Base-by-base conservation (phyloP, 2,797 vertebrate species). In the Squalus acanthias region DNA sequence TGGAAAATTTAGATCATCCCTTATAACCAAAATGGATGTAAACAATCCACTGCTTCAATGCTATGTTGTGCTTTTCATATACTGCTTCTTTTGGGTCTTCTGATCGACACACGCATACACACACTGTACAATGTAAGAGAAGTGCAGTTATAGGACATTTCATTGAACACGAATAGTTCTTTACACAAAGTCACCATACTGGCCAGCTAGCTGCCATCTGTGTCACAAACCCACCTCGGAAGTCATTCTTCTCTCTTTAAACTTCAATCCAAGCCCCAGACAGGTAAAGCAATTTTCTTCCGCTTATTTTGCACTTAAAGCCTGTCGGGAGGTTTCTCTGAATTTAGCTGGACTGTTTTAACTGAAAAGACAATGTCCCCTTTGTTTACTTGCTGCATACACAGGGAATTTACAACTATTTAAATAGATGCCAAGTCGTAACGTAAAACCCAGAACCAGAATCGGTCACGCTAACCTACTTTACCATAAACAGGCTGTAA, bases 391-490 rank as follows among this genome's bases (percentile, higher is more conserved):
- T 57, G 46, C 50, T 95, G 53, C 26, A 53, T 17, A 6, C 70
- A 60, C 50, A 57, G 9, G 15, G 70, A 74, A 76, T 74, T 95
- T 70, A 8, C 63, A 95, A 26, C n/a, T 95, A 95, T 69, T 95
- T 95, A 70, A 95, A 95, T 39, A 95, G 70, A 74, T 95, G 67
- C 94, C 94, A 33, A 26, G 39, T 57, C 20, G 69, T 95, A 53
- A 74, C 24, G 5, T 76, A 95, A n/a, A 95, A 95, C 26, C 94
- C 26, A 95, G 94, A 95, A 74, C 15, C 69, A 72, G 69, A 95
- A 57, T 72, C 29, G 46, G 94, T 95, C 70, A 95, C 53, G 6
- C 94, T 74, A 95, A n/a, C 94, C 70, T 72, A 20, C 94, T 95
- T 60, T 33, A 95, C 50, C 94, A 74, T 95, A 95, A 76, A 60